Conservation (phyloP, 2,888 invertebrate genomes). For the Aphidius colemani region DNA sequence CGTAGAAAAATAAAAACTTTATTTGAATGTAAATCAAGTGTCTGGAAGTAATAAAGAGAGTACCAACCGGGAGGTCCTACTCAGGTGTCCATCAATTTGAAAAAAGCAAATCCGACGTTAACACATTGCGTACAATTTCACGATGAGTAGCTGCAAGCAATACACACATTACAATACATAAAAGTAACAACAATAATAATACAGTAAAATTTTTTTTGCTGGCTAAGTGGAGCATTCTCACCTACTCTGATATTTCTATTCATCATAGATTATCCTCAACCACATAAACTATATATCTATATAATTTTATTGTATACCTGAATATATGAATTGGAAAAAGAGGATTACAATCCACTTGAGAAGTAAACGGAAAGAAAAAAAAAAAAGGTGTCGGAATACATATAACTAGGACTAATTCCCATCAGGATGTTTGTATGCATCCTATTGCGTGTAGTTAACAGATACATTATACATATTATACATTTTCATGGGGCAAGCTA, state of each 20-base stretch:
- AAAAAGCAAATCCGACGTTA: conserved; percentile 34
- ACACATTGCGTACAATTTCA: conserved; percentile 33
- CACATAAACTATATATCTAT: background rate
- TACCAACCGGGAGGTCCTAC: conserved; percentile 30
- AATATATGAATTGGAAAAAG: conserved; percentile 11
- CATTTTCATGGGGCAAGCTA: background rate
- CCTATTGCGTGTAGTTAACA: background rate
- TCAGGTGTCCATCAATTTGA: conserved; percentile 18
- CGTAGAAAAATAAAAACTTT: conserved; percentile 2
- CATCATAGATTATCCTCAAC: conserved; percentile 52
- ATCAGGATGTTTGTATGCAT: conserved; percentile 30
- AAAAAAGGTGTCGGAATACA: conserved; percentile 42
- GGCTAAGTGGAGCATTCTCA: conserved; percentile 46
- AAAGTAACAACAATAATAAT: no score
- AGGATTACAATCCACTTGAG: conserved; percentile 23
- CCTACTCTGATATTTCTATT: conserved; percentile 47
- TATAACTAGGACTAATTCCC: conserved; percentile 41
- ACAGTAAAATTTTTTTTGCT: background rate
- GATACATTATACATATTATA: background rate
- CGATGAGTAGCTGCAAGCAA: conserved; percentile 18
- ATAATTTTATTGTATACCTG: no score
- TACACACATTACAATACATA: conserved; percentile 8
- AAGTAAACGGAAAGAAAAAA: background rate
- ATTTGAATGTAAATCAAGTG: conserved; percentile 32
- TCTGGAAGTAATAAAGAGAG: conserved; percentile 32